Percentiles rank a stretch among this genome's conserved stretches.
These are phyloP conservation scores for Oryzias celebensis DNA, from an alignment of 2,113 vertebrate genomes.

Conservation along the genomic window DNA sequence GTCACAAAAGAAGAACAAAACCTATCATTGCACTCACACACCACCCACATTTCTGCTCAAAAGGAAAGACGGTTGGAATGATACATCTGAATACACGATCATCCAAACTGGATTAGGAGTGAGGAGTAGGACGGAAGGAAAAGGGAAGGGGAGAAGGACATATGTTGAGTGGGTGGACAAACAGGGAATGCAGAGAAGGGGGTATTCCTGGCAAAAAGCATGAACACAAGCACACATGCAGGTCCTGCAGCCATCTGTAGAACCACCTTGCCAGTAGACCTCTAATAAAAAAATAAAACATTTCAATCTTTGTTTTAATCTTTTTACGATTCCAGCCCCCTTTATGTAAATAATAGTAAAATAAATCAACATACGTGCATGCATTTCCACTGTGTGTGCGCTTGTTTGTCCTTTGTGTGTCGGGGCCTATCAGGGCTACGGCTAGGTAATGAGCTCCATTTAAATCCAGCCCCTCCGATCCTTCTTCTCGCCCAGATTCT, in stretches of 20 bases:
- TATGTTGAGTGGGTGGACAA: conserved; percentile 74
- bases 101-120: conserved; percentile 27
- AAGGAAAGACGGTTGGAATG: conserved; percentile 18
- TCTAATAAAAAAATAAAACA: conserved; percentile 36
- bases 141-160: conserved; percentile 51
- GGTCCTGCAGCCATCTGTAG: conserved; percentile 68
- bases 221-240: conserved; percentile 33
- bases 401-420: conserved; percentile 48
- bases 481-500: conserved; percentile 70
- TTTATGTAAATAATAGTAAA: neutral
- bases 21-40: conserved; percentile 11
- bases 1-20: conserved; percentile 6
- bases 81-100: conserved; percentile 39
- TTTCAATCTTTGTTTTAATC: neutral
- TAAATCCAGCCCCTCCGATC: conserved; percentile 72
- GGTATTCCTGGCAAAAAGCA: conserved; percentile 54
- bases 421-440: conserved; percentile 64
- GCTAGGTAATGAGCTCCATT: conserved; percentile 74
- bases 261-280: conserved; percentile 52
- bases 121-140: conserved; percentile 28
- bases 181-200: conserved; percentile 55
- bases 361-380: conserved; percentile 16
- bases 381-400: conserved; percentile 12
- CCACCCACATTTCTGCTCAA: conserved; percentile 22
- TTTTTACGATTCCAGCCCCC: too few species aligned